Percentiles rank a stretch among this genome's conserved stretches.
phyloP scores from a whole-genome alignment of 2,797 vertebrate genomes.

The Spheniscus humboldti region DNA sequence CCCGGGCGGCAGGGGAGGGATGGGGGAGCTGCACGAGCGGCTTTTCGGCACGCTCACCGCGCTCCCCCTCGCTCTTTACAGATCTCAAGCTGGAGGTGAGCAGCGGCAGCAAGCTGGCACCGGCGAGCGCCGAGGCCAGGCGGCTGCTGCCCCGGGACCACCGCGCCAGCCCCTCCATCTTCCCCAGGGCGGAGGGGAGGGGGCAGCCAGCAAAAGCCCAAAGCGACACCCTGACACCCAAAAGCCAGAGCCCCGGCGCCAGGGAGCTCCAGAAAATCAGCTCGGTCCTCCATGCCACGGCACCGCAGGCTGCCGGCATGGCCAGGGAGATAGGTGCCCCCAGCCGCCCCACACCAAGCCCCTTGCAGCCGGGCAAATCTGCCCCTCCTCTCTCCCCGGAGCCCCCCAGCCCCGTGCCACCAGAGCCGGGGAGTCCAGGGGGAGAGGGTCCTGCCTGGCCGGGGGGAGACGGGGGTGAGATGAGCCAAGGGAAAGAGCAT shows the following conservation, averaged over 20 bases:
- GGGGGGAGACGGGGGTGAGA: accelerated
- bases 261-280: slow-evolving; percentile 14
- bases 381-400: neutral
- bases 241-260: accelerated
- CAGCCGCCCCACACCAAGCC: accelerated
- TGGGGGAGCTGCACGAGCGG: accelerated
- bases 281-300: neutral
- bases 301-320: accelerated
- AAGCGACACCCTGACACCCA: accelerated
- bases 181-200: neutral
- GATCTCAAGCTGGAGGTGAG: slow-evolving; percentile 37
- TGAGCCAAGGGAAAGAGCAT: neutral
- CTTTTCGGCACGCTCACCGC: neutral
- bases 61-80: neutral
- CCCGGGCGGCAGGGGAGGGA: neutral
- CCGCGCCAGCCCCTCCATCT: neutral
- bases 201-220: neutral
- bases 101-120: neutral
- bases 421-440: accelerated
- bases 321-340: accelerated
- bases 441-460: neutral
- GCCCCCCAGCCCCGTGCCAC: neutral
- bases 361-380: neutral
- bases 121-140: neutral
- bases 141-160: neutral